Base-by-base conservation (phyloP, 2,888 invertebrate genomes). In the Lingula anatina region DNA sequence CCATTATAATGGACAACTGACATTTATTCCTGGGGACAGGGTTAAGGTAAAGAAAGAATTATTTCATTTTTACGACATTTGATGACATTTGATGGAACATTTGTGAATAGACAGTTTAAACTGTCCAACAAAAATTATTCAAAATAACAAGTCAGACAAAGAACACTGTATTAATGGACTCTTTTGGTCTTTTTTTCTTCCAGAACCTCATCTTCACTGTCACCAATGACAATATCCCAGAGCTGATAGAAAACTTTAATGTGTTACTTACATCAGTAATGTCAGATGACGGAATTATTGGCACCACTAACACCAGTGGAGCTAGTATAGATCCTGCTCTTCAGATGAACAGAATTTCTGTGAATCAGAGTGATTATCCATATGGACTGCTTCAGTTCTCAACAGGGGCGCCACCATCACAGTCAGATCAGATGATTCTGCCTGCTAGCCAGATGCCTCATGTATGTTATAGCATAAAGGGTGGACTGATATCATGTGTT, bases 321-420 rank as follows among this genome's bases (percentile, higher is more conserved):
- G 74, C 74, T 37, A 70, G 70, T 49, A 64, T 75, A 15, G 62
- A 70, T 45, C 56, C 54, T 12, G 24, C 39, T 3, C 47, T 44
- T 7, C 49, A 55, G 37, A 41, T 23, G 3, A 61, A 59, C 23
- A 56, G 42, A 2, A 55, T 75, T 5, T 57, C 61, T n/a, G 58
- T 74, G 24, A 47, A 50, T 9, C 67, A 62, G 37, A 73, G 63
- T 51, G 74, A 75, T 56, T 62, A 59, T 47, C 70, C 70, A 1
- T 64, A 68, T 57, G 75, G 75, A 4, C 52, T 73, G 39, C 54
- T 75, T 23, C 70, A 75, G 64, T 73, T 75, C 51, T 62, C 66
- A 18, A 47, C 46, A 18, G 26, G 45, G 9, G 46, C 44, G 3
- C 60, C 65, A 0, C 69, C 70, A 15, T n/a, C 36, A n/a, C 53